Evolutionary conservation across 2,113 vertebrate genomes (phyloP), one percentile per base, ranked within the genome.

Genomic region (Barbus barbus): DNA sequence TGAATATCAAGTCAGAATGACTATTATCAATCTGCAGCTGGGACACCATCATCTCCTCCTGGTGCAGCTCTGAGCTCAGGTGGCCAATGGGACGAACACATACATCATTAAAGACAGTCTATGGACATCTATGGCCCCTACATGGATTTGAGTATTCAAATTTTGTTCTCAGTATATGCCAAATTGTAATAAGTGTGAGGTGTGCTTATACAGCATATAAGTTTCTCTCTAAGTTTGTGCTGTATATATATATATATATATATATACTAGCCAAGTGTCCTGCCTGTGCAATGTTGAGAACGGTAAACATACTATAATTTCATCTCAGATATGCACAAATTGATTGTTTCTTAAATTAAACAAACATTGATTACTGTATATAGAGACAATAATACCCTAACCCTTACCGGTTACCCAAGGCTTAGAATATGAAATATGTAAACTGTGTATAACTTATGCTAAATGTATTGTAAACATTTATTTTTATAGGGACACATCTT

Each of bases 1-100:
- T 63, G 75, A 53, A 73, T 63, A 83, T 83, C 58, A 61, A 69
- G 44, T 61, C 83, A 51, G 65, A 83, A 81, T 26, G 28, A 65
- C 84, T 36, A 83, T 85, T 87, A 85, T 41, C 56, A 58, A 33
- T 75, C 60, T 58, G 69, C 86, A 87, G 86, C 86, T 87, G 86
- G 75, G 86, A 4, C 86, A 51, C 60, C 16, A 33, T 60, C 76
- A 24, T 85, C 48, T 82, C 46, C 63, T 69, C 69, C 72, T 22
- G 8, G 33, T 48, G 41, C 26, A 4, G 53, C 79, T 76, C 46
- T 26, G 76, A 85, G 84, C 87, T 85, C 87, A 85, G 76, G 84
- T 88, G 87, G 84, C 81, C 53, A 20, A 61, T 36, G 26, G 65
- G 36, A 86, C 71, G 58, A 73, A 75, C 38, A 31, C 69, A 80